A percentile compares a stretch with the other conserved stretches of the same genome.
Evolutionary conservation across 1,140 invertebrate genomes (phyloP).

Genomic region (Drosophila pseudoananassae): DNA sequence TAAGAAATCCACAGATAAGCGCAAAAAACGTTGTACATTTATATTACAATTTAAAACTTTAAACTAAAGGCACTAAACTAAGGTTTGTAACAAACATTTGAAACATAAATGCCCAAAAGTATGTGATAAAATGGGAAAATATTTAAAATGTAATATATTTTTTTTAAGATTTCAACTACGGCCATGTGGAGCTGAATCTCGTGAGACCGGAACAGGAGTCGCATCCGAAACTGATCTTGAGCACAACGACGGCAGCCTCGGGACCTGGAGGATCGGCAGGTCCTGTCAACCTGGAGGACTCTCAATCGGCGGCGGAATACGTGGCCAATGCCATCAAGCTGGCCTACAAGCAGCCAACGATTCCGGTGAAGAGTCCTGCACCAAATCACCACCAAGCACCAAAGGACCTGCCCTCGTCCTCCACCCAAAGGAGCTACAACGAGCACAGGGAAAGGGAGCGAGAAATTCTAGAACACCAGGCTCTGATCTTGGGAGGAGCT

Average conservation of each 20-base stretch:
- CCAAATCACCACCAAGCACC: constrained; percentile 5
- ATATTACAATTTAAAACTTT: too few relatives aligned
- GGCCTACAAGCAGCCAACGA: constrained; percentile 69
- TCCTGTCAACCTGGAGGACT: constrained; percentile 60
- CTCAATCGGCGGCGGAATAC: constrained; percentile 77
- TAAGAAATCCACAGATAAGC: too few relatives aligned
- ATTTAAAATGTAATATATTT: not conserved
- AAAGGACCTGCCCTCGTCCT: constrained; percentile 9
- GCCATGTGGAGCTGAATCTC: constrained; percentile 70
- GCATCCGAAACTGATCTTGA: constrained; percentile 46
- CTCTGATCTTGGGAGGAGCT: constrained; percentile 25
- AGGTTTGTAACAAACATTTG: not conserved
- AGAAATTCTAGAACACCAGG: constrained; percentile 52
- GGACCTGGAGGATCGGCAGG: constrained; percentile 5
- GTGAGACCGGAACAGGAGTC: constrained; percentile 66
- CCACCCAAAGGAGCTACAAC: constrained; percentile 28
- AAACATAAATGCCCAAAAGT: not conserved
- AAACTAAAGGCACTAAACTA: too few relatives aligned
- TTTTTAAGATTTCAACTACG: constrained; percentile 62
- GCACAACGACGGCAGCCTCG: constrained; percentile 42
- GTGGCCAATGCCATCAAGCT: constrained; percentile 78
- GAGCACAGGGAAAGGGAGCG: constrained; percentile 31
- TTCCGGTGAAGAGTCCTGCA: constrained; percentile 25
- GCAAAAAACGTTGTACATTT: too few relatives aligned
- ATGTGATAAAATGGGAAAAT: not conserved